Evolutionary conservation across 2,888 invertebrate species (phyloP), one percentile per base, ranked within the genome.

Genomic region (Emesis russula): DNA sequence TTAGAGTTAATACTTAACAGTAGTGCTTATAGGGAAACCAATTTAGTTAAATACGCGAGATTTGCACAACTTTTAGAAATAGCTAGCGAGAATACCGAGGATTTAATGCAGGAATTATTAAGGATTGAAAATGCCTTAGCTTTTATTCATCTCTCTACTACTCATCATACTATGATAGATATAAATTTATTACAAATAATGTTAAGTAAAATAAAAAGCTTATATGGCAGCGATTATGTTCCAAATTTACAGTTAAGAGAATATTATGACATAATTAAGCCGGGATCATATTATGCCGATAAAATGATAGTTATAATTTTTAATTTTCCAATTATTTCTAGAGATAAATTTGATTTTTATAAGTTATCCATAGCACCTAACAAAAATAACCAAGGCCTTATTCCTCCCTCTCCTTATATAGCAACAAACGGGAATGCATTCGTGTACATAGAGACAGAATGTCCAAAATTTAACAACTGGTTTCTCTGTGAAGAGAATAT

Each of bases 381-480:
- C 48, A 90, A 83, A 63, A n/a, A 84, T 31, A 68, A 80, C 2
- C 83, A 92, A 66, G 85, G 75, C 25, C 82, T 92, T 15, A 83
- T 93, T 15, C 91, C 93, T 7, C 70, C 92, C 44, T 90, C 25
- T 82, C 93, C 94, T 38, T 92, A 80, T 44, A 53, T 94, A 81
- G 92, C 92, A 89, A 92, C 86, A 25, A 86, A 81, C 79, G 74
- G 76, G 79, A 78, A 81, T 4, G n/a, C 33, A 33, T 89, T 83
- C 53, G 81, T 91, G 92, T 94, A 92, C 88, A 91, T 93, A 82
- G 94, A 92, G 91, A 84, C 94, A 53, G 92, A 92, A 92, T 93
- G 93, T 74, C 92, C 93, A 91, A 92, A 92, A 91, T 58, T 75
- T 0, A 87, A 80, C 36, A 80, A 38, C 77, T 86, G 87, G 91